phyloP scores from a whole-genome alignment of 2,797 vertebrate genomes.

The Loris lydekkerianus region DNA sequence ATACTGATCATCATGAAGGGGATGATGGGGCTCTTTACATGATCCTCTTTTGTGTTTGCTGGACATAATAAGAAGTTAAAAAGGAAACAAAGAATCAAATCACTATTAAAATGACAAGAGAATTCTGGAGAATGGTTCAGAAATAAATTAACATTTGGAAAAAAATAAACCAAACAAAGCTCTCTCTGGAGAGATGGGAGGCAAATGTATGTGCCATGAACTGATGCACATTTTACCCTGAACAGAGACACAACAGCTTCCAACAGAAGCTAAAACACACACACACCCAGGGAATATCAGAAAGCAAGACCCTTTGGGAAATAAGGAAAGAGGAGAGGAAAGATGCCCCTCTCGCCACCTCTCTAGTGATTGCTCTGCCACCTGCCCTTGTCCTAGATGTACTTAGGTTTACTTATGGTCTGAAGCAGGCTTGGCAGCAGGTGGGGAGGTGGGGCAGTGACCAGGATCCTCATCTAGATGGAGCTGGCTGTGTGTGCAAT shows the following conservation, averaged over 20 bases:
- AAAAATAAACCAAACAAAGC: neutral
- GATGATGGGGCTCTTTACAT: neutral
- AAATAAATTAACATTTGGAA: neutral
- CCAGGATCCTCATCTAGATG: neutral
- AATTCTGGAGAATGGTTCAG: neutral
- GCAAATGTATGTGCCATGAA: rapidly evolving
- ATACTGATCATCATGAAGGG: neutral
- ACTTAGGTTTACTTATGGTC: too few relatives aligned
- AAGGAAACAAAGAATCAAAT: slow-evolving; percentile 21
- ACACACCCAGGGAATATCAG: neutral
- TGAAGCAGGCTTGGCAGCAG: neutral
- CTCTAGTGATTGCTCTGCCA: neutral
- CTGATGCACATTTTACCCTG: neutral
- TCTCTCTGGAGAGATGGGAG: neutral
- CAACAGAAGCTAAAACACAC: neutral
- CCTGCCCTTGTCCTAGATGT: neutral
- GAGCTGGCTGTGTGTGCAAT: too few relatives aligned
- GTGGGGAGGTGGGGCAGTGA: neutral
- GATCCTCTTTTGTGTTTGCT: neutral
- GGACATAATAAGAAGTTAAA: neutral
- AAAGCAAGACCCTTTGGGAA: neutral
- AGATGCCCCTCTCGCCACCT: neutral
- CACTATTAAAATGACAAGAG: neutral
- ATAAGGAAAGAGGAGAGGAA: neutral
- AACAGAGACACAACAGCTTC: neutral